Conservation (phyloP, 2,113 vertebrate genomes). For the Anarrhichthys ocellatus region DNA sequence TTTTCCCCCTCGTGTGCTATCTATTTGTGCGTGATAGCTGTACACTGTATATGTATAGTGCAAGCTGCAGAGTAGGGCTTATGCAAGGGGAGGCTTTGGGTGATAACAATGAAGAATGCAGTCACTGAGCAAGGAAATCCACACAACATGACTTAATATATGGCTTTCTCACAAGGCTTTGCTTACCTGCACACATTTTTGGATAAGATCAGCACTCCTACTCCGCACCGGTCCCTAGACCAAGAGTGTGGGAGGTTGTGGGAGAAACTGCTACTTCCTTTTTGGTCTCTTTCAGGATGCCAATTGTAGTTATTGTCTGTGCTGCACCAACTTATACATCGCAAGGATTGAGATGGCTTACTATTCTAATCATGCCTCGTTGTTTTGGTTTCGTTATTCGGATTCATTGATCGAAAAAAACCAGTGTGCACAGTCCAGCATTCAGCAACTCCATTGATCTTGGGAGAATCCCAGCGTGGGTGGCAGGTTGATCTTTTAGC, state of each 20-base stretch:
- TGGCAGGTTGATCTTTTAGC: slow-evolving; percentile 57
- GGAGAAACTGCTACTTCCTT: slow-evolving; percentile 22
- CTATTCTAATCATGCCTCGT: slow-evolving; percentile 26
- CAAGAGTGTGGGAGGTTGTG: slow-evolving; percentile 52
- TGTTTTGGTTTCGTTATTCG: slow-evolving; percentile 29
- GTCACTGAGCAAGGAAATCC: slow-evolving; percentile 61
- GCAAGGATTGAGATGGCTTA: slow-evolving; percentile 18
- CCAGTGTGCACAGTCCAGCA: slow-evolving; percentile 4
- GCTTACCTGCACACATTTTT: slow-evolving; percentile 76
- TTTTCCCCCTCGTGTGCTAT: not conserved
- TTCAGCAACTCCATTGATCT: slow-evolving; percentile 42
- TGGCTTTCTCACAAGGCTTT: slow-evolving; percentile 59
- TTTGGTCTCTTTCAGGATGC: slow-evolving; percentile 18
- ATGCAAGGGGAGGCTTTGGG: slow-evolving; percentile 8
- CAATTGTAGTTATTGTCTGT: not conserved
- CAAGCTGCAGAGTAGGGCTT: slow-evolving; percentile 10
- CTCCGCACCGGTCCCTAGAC: slow-evolving; percentile 35
- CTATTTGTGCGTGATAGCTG: not conserved
- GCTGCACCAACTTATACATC: slow-evolving; percentile 18
- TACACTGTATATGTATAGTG: not conserved
- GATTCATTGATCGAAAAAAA: slow-evolving; percentile 26
- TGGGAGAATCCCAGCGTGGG: slow-evolving; percentile 39
- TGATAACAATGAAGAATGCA: slow-evolving; percentile 65
- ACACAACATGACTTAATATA: slow-evolving; percentile 64
- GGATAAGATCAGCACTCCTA: slow-evolving; percentile 78